phyloP scores from a whole-genome alignment of 2,888 invertebrate genomes.

The Globia sparganii region DNA sequence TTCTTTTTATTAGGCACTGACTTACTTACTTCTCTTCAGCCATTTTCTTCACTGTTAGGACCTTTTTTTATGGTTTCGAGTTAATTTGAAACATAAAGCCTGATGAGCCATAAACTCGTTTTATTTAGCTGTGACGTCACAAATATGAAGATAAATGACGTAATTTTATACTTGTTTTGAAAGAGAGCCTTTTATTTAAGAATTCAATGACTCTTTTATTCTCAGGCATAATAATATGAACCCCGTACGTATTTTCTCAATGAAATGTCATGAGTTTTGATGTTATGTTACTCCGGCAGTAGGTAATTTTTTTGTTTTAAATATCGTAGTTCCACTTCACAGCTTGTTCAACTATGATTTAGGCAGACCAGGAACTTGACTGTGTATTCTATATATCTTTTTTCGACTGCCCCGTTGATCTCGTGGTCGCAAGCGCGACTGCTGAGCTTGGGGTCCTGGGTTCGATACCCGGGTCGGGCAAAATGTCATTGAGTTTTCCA shows the following conservation, averaged over 20 bases:
- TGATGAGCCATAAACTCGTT: constrained; percentile 50
- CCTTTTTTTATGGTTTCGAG: constrained; percentile 19
- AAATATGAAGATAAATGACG: constrained; percentile 37
- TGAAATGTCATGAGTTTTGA: constrained; percentile 1
- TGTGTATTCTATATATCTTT: neutral
- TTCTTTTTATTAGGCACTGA: neutral
- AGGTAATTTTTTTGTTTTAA: neutral
- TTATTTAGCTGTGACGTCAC: constrained; percentile 58
- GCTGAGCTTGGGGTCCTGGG: too few relatives aligned
- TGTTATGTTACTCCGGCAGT: neutral
- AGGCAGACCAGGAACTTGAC: neutral
- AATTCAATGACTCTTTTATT: constrained; percentile 23
- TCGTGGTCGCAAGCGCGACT: neutral
- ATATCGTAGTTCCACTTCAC: neutral
- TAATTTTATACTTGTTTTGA: constrained; percentile 19
- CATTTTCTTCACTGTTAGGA: constrained; percentile 13
- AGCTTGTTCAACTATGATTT: neutral
- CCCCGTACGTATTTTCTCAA: neutral
- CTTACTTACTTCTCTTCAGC: neutral
- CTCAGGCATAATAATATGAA: neutral
- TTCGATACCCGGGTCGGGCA: neutral
- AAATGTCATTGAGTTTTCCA: neutral
- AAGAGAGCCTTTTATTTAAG: constrained; percentile 40
- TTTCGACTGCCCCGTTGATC: neutral
- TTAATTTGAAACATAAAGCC: constrained; percentile 55